Percentiles rank a stretch among this genome's conserved stretches.
phyloP scores from a whole-genome alignment of 2,888 invertebrate genomes.

The Coenonympha arcania region DNA sequence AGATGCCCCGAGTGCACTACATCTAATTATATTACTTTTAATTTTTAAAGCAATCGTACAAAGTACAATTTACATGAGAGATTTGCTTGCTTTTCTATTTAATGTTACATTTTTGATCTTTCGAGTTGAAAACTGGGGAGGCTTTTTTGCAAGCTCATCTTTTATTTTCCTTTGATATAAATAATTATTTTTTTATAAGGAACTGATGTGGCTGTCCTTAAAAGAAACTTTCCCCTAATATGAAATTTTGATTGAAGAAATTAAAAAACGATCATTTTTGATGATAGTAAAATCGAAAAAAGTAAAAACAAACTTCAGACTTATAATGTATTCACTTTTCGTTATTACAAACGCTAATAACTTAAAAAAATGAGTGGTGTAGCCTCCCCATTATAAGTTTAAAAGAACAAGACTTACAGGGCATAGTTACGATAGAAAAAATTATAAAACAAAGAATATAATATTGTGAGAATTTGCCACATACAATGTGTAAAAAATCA shows the following conservation, averaged over 20 bases:
- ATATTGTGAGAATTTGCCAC: background rate
- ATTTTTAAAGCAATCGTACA: slow-evolving; percentile 21
- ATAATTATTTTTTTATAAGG: background rate
- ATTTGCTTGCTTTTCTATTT: slow-evolving; percentile 2
- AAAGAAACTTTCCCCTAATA: background rate
- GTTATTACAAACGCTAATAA: no score
- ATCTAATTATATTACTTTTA: slow-evolving; percentile 36
- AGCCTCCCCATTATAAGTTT: no score
- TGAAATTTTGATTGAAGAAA: background rate
- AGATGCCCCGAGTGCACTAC: slow-evolving; percentile 33
- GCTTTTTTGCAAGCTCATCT: background rate
- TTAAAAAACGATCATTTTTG: background rate
- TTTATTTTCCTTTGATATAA: background rate
- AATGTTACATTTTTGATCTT: slow-evolving; percentile 12
- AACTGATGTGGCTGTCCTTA: background rate
- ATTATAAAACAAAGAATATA: background rate
- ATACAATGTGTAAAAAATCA: slow-evolving; percentile 1
- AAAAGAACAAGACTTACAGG: no score
- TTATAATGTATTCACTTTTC: no score
- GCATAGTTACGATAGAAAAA: no score
- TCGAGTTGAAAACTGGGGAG: slow-evolving; percentile 5
- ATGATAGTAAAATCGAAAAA: background rate
- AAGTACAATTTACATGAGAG: slow-evolving; percentile 10
- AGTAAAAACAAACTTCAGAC: no score
- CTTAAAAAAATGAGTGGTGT: no score